Percentiles rank a stretch among this genome's conserved stretches.
Evolutionary conservation across 2,888 invertebrate species (phyloP).

Genomic region (Cordilura impudica): DNA sequence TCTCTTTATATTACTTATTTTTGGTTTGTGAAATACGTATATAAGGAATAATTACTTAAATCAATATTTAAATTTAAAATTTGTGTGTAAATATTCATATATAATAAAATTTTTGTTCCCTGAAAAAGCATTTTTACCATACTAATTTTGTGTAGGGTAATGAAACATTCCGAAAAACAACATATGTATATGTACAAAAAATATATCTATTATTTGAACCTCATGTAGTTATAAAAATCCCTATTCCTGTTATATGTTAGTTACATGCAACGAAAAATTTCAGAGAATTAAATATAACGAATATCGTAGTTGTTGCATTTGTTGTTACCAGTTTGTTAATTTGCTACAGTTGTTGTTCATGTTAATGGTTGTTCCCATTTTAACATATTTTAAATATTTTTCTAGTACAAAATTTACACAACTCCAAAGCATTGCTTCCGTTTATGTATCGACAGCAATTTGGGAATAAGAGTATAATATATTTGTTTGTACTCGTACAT

Average conservation of each 20-base stretch:
- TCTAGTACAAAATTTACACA: not conserved
- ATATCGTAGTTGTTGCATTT: not conserved
- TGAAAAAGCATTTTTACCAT: no score
- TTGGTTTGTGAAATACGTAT: no score
- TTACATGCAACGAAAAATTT: conserved; percentile 30
- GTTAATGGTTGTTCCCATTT: conserved; percentile 36
- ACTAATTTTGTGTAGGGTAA: no score
- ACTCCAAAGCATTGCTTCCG: not conserved
- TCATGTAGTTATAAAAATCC: conserved; percentile 22
- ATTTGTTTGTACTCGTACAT: no score
- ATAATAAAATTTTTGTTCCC: no score
- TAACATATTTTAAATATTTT: conserved; percentile 25
- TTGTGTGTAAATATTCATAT: no score
- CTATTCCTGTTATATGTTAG: conserved; percentile 28
- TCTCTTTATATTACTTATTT: no score
- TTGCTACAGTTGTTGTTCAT: conserved; percentile 51
- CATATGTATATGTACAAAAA: not conserved
- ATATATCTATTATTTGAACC: conserved; percentile 3
- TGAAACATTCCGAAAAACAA: no score
- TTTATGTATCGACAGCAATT: conserved; percentile 33
- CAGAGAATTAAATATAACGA: conserved; percentile 23
- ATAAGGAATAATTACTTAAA: no score
- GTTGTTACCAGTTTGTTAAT: conserved; percentile 52
- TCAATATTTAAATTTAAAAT: no score
- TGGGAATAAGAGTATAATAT: conserved; percentile 31